Conservation (phyloP, 53 echinoderm and acorn worm species). For the Holothuria scabra region DNA sequence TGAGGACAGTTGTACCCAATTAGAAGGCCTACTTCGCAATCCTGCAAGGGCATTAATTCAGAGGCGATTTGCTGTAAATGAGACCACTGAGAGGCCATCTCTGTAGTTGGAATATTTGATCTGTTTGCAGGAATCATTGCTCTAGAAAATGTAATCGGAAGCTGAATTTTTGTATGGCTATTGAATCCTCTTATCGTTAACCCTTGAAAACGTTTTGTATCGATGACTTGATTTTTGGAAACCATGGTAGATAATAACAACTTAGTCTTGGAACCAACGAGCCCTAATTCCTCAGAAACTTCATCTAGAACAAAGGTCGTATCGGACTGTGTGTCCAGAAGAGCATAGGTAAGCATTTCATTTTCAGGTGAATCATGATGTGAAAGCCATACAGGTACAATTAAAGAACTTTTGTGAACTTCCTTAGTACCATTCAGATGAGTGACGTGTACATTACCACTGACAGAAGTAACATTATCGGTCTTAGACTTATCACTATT, state of each 20-base stretch:
- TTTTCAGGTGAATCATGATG: background rate
- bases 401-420: no score
- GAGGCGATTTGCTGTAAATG: background rate
- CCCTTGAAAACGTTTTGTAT: constrained; percentile 1
- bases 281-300: background rate
- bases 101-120: background rate
- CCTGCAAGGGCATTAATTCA: background rate
- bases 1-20: constrained; percentile 62
- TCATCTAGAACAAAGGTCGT: background rate
- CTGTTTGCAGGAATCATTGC: background rate
- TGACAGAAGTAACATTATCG: no score
- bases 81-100: constrained; percentile 5
- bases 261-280: background rate
- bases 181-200: background rate
- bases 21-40: constrained; percentile 69
- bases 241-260: no score
- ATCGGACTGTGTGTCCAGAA: background rate
- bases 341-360: background rate
- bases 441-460: background rate
- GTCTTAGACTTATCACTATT: no score
- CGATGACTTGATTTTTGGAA: constrained; percentile 2
- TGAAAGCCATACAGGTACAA: background rate
- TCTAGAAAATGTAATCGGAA: background rate
- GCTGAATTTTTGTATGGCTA: background rate
- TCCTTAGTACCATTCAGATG: background rate